Evolutionary conservation across 1,140 invertebrate species (phyloP), one percentile per base, ranked within the genome.

Genomic region (Sminthurides bifidus): DNA sequence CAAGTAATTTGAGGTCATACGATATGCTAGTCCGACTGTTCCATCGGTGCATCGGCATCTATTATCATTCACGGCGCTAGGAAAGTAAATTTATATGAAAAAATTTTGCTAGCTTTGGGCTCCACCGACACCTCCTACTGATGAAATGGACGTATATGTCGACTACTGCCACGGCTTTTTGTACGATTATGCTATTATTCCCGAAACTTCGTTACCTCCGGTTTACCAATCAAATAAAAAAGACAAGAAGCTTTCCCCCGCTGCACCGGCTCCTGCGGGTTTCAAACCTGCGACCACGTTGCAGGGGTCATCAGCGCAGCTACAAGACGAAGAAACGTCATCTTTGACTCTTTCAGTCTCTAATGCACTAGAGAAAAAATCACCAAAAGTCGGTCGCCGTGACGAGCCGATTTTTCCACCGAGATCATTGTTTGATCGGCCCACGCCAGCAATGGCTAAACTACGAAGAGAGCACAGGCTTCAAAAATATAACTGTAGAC

Each of bases 41-140:
- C n/a, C n/a, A n/a, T n/a, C n/a, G n/a, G n/a, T n/a, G n/a, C n/a
- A n/a, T n/a, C n/a, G n/a, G n/a, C n/a, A n/a, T n/a, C n/a, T n/a
- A n/a, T n/a, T n/a, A n/a, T n/a, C n/a, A n/a, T n/a, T n/a, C n/a
- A n/a, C n/a, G n/a, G n/a, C n/a, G n/a, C n/a, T n/a, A n/a, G n/a
- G n/a, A n/a, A n/a, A n/a, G n/a, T n/a, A n/a, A n/a, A n/a, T n/a
- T n/a, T n/a, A n/a, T n/a, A n/a, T n/a, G n/a, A n/a, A n/a, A n/a
- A n/a, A n/a, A n/a, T n/a, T 48, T 26, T 33, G 23, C 31, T 72
- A 94, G 92, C 81, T 94, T 76, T 96, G 92, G 90, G 84, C 85
- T 64, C 92, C 92, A 56, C 92, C 91, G 54, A 94, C 91, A 14
- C 91, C 92, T 58, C 91, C 92, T 4, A 82, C 85, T 67, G 84